These are phyloP conservation scores for Pachyuromys duprasi DNA, from an alignment of 2,797 vertebrate species.

Conservation along the genomic window DNA sequence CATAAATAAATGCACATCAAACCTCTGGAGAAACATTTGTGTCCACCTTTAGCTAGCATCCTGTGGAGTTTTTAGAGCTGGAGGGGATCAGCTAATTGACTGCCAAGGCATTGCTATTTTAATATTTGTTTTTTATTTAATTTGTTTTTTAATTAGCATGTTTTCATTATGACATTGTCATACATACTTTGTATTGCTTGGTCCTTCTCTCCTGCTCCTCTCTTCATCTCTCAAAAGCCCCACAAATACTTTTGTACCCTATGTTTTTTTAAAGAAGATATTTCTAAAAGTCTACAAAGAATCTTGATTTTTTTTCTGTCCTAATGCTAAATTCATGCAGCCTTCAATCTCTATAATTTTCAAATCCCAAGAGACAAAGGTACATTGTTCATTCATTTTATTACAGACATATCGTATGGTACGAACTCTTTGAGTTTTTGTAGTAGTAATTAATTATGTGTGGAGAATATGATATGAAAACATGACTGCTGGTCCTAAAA, in stretches of 20 bases:
- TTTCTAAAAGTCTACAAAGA: conserved; percentile 43
- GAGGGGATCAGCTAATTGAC: conserved; percentile 75
- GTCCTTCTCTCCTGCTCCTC: not conserved
- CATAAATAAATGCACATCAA: conserved; percentile 71
- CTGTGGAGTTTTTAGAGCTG: conserved; percentile 67
- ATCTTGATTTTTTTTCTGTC: conserved; percentile 31
- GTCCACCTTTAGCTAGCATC: conserved; percentile 66
- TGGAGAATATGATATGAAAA: conserved; percentile 10
- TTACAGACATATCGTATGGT: not conserved
- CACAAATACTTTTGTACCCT: not conserved
- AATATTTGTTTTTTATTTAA: conserved; percentile 37
- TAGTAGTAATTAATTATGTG: conserved; percentile 4
- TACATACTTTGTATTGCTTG: not conserved
- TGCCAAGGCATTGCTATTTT: conserved; percentile 52
- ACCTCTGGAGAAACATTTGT: conserved; percentile 61
- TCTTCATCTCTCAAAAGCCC: not conserved
- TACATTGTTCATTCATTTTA: not conserved
- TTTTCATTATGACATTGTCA: not conserved
- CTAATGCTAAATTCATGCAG: conserved; percentile 3
- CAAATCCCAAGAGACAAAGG: not conserved
- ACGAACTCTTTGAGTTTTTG: conserved; percentile 3
- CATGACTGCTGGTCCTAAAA: not conserved
- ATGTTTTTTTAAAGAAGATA: conserved; percentile 24
- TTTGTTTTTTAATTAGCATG: conserved; percentile 34
- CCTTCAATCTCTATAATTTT: conserved; percentile 17